Evolutionary conservation across 2,888 invertebrate species (phyloP), one percentile per base, ranked within the genome.

Genomic region (Apamea crenata): DNA sequence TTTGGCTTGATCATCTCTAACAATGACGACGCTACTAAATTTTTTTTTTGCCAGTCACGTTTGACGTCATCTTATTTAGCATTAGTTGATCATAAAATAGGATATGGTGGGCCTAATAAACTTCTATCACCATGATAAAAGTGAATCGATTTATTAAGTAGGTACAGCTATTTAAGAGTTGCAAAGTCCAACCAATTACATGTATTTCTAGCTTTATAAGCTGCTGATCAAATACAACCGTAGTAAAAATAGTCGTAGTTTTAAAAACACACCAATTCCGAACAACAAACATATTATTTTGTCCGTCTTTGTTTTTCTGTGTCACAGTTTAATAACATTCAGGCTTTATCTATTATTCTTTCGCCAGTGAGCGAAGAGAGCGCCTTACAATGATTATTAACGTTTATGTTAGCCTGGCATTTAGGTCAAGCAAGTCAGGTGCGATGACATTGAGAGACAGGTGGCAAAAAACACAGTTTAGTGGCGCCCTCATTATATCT

Each of bases 381-480:
- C 70, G 50, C 69, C 66, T 59, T 65, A 76, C 66, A 84, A 84
- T 74, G 77, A 83, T 83, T 88, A 83, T 84, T 88, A 87, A 84
- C 80, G 77, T 68, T 82, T 81, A 88, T 81, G 87, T 89, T 89
- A 84, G 85, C 70, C 72, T 87, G 90, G 88, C 92, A 94, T 94
- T 92, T 92, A 90, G 94, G 94, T 94, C 94, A 94, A 90, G 89
- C 89, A 86, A 87, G 87, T 83, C 88, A 90, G 91, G 88, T 89
- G 86, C 87, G 83, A 84, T 83, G 89, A 88, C 91, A 86, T 88
- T 88, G 84, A 78, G 88, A 90, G 92, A 91, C 93, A 93, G 92
- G 92, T 94, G 92, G 91, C 90, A 91, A 92, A 92, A 93, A 93
- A 91, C 80, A 79, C 82, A 76, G 86, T 80, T 80, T 81, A 81